These are phyloP conservation scores for Aegithalos caudatus DNA, from an alignment of 2,113 vertebrate genomes.

Conservation along the genomic window DNA sequence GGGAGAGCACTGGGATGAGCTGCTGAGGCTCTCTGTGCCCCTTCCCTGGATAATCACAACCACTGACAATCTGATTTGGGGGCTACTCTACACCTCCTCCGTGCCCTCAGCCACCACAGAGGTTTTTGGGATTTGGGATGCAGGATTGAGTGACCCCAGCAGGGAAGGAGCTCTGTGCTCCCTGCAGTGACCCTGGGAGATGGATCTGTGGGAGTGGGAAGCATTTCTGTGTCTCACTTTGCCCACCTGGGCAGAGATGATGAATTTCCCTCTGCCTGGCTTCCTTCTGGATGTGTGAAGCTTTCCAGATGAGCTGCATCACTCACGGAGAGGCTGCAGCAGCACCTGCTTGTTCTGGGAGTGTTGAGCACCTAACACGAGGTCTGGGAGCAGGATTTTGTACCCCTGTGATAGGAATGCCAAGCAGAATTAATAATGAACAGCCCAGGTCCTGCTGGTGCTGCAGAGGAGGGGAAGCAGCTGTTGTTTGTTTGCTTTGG, in stretches of 20 bases:
- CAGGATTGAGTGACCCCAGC: fast-evolving
- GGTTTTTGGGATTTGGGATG: not conserved
- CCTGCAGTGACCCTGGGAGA: not conserved
- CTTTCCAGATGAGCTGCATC: not conserved
- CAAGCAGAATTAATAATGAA: not conserved
- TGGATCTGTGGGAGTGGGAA: not conserved
- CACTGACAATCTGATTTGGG: not conserved
- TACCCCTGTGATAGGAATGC: not conserved
- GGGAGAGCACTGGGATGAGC: not conserved
- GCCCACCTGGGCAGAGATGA: not conserved
- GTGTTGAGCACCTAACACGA: not conserved
- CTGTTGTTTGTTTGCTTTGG: slow-evolving; percentile 30
- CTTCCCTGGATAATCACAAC: fast-evolving
- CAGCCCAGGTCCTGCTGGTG: not conserved
- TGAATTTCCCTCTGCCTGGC: not conserved
- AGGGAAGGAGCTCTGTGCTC: fast-evolving
- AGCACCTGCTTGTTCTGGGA: not conserved
- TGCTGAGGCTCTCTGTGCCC: not conserved
- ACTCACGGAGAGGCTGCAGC: not conserved
- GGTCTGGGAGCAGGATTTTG: not conserved
- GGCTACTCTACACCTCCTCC: not conserved
- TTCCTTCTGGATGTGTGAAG: not conserved
- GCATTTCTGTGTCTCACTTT: not conserved
- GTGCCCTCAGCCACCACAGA: not conserved
- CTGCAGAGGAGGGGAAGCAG: not conserved